These are phyloP conservation scores for Xenopus tropicalis DNA, from an alignment of 2,113 vertebrate species.

Conservation along the genomic window DNA sequence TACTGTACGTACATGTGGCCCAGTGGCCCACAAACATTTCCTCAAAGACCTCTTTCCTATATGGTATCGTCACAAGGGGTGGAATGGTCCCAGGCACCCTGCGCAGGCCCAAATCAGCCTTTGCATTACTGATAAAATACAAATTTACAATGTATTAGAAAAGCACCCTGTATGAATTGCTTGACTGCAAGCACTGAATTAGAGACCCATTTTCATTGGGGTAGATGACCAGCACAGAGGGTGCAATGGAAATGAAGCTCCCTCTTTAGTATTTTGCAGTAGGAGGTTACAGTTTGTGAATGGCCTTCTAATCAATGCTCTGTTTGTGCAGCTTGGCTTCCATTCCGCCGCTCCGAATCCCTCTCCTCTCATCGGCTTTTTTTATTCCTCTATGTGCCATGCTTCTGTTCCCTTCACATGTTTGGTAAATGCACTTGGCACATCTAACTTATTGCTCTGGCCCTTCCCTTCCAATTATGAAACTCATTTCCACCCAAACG, in stretches of 20 bases:
- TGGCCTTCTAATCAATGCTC: conserved; percentile 12
- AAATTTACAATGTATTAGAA: not conserved
- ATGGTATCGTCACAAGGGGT: not conserved
- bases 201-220: not conserved
- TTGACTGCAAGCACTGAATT: not conserved
- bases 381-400: not conserved
- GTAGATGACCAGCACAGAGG: not conserved
- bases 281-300: conserved; percentile 16
- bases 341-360: not conserved
- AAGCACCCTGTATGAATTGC: not conserved
- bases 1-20: not conserved
- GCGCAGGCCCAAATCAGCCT: conserved; percentile 6
- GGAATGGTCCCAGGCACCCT: not conserved
- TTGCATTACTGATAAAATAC: not conserved
- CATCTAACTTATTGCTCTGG: too few relatives aligned
- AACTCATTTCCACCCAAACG: not conserved
- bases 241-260: not conserved
- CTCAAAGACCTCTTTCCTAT: too few relatives aligned
- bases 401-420: not conserved
- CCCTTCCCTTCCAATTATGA: too few relatives aligned
- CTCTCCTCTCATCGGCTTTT: not conserved
- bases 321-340: not conserved
- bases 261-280: not conserved
- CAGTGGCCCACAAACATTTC: conserved; percentile 2
- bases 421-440: too few relatives aligned